phyloP scores from a whole-genome alignment of 2,888 invertebrate species.

The Sminthurinus aureus region DNA sequence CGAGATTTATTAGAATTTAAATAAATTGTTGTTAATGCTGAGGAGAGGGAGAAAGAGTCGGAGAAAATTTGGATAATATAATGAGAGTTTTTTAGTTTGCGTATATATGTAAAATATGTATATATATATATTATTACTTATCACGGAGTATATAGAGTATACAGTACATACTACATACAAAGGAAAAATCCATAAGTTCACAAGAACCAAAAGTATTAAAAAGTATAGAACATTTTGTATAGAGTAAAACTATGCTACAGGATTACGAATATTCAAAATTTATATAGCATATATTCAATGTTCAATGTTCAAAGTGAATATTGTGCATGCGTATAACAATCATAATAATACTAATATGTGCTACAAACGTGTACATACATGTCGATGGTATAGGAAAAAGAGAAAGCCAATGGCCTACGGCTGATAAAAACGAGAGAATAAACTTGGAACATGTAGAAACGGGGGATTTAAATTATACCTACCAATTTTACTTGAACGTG shows the following conservation, averaged over 20 bases:
- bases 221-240: too few relatives aligned
- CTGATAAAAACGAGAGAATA: neutral
- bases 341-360: too few relatives aligned
- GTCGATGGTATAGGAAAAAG: neutral
- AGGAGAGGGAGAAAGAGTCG: too few relatives aligned
- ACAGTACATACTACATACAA: too few relatives aligned
- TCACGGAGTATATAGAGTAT: too few relatives aligned
- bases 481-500: neutral
- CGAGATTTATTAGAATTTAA: neutral
- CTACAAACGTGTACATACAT: neutral
- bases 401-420: neutral
- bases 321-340: too few relatives aligned
- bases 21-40: neutral
- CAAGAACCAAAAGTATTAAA: too few relatives aligned
- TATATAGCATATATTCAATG: too few relatives aligned
- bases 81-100: neutral
- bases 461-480: conserved; percentile 10
- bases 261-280: too few relatives aligned
- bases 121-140: neutral
- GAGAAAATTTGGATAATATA: neutral
- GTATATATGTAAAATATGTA: neutral
- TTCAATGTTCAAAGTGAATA: too few relatives aligned
- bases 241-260: too few relatives aligned
- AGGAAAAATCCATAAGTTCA: too few relatives aligned
- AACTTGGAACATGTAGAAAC: neutral